Conservation (phyloP, 2,888 invertebrate species). For the Tenthredo distinguenda region DNA sequence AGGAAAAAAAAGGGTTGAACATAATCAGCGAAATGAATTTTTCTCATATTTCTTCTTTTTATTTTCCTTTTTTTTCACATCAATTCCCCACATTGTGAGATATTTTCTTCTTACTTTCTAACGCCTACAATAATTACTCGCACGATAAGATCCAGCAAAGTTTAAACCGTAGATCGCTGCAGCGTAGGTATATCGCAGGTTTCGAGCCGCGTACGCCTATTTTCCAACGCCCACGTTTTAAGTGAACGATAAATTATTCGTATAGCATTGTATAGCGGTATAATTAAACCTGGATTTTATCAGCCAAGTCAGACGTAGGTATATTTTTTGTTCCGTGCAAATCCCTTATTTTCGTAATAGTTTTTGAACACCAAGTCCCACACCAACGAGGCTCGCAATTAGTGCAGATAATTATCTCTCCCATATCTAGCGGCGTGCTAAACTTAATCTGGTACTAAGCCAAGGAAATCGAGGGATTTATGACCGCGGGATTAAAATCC, state of each 20-base stretch:
- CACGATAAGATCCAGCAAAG: background rate
- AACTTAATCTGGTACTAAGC: background rate
- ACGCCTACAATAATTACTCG: conserved; percentile 9
- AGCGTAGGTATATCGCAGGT: background rate
- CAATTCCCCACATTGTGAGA: background rate
- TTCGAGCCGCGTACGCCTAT: background rate
- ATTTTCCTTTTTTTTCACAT: background rate
- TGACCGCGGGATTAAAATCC: background rate
- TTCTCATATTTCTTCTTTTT: no score
- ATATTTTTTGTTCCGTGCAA: background rate
- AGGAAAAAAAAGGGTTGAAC: no score
- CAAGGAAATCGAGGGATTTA: conserved; percentile 1
- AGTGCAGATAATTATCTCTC: background rate
- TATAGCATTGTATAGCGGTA: background rate
- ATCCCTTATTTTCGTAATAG: background rate
- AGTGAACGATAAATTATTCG: background rate
- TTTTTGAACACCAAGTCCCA: background rate
- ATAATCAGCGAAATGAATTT: no score
- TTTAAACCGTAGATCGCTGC: background rate
- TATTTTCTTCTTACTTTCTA: conserved; percentile 6
- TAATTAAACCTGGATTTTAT: background rate
- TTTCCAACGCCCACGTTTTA: background rate
- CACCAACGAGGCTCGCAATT: background rate
- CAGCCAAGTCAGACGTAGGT: background rate
- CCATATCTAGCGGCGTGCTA: background rate